Base-by-base conservation (phyloP, 1,140 invertebrate genomes). In the Dreissena polymorpha region DNA sequence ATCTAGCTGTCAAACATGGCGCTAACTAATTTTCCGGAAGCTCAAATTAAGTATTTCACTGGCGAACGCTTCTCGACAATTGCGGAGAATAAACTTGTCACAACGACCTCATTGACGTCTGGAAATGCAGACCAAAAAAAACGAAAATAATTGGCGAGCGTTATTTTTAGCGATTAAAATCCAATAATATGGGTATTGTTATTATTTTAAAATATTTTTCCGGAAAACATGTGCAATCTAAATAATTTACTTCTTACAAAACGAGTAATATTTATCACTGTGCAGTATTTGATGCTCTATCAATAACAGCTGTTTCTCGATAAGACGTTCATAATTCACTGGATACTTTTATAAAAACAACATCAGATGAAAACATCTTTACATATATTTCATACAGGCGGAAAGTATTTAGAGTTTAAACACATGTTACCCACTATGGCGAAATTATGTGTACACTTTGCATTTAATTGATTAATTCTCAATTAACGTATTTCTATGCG, bases 1-100 rank as follows among this genome's bases (percentile, higher is more conserved):
- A 64, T 39, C 67, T 27, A 57, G 57, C 76, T 78, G 76, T 78
- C 76, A 70, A 69, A 69, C 68, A 18, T 21, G 50, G 63, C 75
- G 55, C 53, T 67, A 68, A n/a, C n/a, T 8, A 64, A 77, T 77
- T 77, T 27, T 64, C 63, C 64, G 63, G 63, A 67, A 68, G 49
- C 75, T 29, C 21, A 21, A n/a, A 21, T 13, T n/a, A 29, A 64
- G 60, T 39, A 63, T 75, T 75, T 65, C 67, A 49, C 49, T 77
- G 10, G 63, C 55, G 27, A 18, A 60, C 57, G 16, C 57, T 60
- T 60, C 16, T 14, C 60, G 75, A 68, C 65, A 68, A 50, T 53
- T 65, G 51, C 49, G 23, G 75, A 14, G 64, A 77, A 67, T 51
- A 67, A 77, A 68, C 39, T 53, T 67, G 75, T 77, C 75, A 68